Evolutionary conservation across 2,888 invertebrate genomes (phyloP), one percentile per base, ranked within the genome.

Genomic region (Cephalotes varians): DNA sequence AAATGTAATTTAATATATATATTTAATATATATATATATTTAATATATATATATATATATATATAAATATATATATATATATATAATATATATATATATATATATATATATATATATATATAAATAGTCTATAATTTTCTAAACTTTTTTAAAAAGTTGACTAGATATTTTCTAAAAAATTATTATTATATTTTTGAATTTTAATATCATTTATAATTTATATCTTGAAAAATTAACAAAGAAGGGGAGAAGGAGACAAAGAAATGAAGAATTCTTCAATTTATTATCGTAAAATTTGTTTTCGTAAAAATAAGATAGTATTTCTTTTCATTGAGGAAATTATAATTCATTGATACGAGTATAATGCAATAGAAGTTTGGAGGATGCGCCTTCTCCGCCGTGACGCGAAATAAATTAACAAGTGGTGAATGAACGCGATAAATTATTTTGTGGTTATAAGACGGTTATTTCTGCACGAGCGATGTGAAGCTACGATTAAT

Each of bases 401-500:
- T 51, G 62, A 60, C 64, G 56, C 34, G 56, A 82, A 64, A 85
- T 87, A 87, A 87, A 87, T 88, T 83, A 86, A 83, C 31, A 69
- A 49, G 69, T 54, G 37, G 54, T 34, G 77, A 83, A 64, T 54
- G 62, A 58, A 71, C 31, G 81, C 82, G 40, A 84, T 90, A 88
- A 86, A 86, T 86, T 90, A 89, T 90, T 89, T 86, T 47, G 82
- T 51, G 79, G 83, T 67, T 82, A 86, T 74, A 87, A 85, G 86
- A 84, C 81, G 69, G 87, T 88, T 90, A 88, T 84, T 87, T 90
- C 87, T 81, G 87, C 81, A 77, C 67, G 88, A 84, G 54, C 87
- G 90, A 87, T 83, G 84, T 76, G 86, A 65, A 84, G 77, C 72
- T 65, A 81, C 88, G 90, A 90, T 90, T 90, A 90, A 90, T 90